These are phyloP conservation scores for Anguilla japonica DNA, from an alignment of 2,113 vertebrate genomes.

Conservation along the genomic window DNA sequence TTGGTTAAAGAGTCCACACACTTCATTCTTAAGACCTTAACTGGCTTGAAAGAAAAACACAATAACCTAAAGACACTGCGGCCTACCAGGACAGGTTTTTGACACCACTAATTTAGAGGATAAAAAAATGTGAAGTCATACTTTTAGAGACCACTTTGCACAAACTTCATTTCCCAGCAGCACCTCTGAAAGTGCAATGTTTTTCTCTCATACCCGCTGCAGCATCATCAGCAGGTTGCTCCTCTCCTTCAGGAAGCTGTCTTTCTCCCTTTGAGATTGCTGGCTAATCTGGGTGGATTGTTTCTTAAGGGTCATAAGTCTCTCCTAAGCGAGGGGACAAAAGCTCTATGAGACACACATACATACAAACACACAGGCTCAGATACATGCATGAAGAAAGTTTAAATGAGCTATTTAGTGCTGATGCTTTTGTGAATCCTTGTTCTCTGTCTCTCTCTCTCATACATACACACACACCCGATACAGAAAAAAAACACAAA, in stretches of 20 bases:
- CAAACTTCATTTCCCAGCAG: neutral
- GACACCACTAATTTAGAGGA: neutral
- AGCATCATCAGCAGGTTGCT: constrained; percentile 88
- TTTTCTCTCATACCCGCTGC: constrained; percentile 75
- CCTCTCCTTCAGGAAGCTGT: constrained; percentile 91
- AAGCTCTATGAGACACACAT: constrained; percentile 12
- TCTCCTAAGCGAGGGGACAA: constrained; percentile 74
- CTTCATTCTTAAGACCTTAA: no score
- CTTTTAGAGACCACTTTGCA: neutral
- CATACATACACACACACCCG: neutral
- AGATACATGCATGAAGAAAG: no score
- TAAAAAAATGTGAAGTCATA: neutral
- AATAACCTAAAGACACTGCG: no score
- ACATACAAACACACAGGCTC: constrained; percentile 1
- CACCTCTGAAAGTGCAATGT: neutral
- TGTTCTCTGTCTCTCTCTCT: no score
- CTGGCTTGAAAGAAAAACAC: no score
- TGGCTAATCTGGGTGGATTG: constrained; percentile 87
- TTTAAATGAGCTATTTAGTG: no score
- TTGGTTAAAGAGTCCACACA: no score
- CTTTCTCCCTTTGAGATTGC: constrained; percentile 89
- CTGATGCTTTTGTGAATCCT: no score
- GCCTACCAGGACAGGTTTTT: no score
- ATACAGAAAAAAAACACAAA: neutral
- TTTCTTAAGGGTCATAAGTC: constrained; percentile 86